Conservation (phyloP, 2,797 vertebrate species). For the Malacoctenus gilli region DNA sequence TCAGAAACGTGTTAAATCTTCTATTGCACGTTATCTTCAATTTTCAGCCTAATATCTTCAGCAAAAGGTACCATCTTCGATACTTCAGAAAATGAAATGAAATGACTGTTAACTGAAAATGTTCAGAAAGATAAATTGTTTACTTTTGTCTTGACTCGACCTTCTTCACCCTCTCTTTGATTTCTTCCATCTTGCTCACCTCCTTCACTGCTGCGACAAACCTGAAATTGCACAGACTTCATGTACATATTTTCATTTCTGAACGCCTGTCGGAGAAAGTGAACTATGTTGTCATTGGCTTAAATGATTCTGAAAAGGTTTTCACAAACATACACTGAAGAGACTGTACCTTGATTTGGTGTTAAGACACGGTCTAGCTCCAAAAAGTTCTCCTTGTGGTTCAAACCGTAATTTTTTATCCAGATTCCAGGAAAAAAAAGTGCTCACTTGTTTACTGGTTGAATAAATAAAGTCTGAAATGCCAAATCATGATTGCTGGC, state of each 20-base stretch:
- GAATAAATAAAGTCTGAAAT: too few relatives aligned
- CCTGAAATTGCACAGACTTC: background rate
- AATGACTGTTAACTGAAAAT: background rate
- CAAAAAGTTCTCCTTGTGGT: background rate
- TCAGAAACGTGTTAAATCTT: too few relatives aligned
- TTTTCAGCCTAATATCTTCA: constrained; percentile 4
- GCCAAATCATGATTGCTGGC: background rate
- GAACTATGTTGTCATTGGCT: too few relatives aligned
- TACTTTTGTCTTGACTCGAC: constrained; percentile 78
- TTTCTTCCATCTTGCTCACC: constrained; percentile 70
- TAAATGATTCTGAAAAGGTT: too few relatives aligned
- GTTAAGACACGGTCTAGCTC: background rate
- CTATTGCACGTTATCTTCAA: constrained; percentile 13
- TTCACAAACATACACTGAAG: background rate
- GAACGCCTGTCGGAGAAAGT: too few relatives aligned
- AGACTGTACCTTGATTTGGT: constrained; percentile 34
- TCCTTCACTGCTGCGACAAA: constrained; percentile 1
- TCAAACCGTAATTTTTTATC: background rate
- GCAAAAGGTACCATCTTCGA: background rate
- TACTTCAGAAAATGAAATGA: constrained; percentile 6
- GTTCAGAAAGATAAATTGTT: background rate
- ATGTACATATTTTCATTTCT: too few relatives aligned
- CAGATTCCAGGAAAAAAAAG: background rate
- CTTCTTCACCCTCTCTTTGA: constrained; percentile 68
- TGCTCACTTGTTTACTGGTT: background rate